Evolutionary conservation across 2,888 invertebrate genomes (phyloP).

Genomic region (Atethmia centrago): DNA sequence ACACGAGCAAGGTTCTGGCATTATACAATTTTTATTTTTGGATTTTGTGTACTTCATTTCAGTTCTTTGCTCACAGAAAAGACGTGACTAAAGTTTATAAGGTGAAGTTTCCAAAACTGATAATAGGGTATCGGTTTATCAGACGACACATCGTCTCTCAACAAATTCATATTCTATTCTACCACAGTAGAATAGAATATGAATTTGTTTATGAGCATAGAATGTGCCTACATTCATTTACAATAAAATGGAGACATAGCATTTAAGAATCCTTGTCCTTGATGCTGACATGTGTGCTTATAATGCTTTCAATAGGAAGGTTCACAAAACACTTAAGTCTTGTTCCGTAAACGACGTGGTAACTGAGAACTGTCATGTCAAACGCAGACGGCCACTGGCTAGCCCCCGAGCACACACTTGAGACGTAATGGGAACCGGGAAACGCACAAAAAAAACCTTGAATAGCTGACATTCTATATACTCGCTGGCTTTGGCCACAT

Average conservation of each 20-base stretch:
- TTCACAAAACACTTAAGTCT: background rate
- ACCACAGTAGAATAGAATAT: background rate
- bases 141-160: too few relatives aligned
- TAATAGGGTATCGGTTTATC: background rate
- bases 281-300: background rate
- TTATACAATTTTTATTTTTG: background rate
- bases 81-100: background rate
- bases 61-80: background rate
- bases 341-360: background rate
- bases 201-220: background rate
- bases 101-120: background rate
- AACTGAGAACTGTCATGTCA: slow-evolving; percentile 28
- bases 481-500: background rate
- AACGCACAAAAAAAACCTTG: background rate
- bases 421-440: slow-evolving; percentile 27
- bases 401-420: slow-evolving; percentile 27
- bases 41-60: background rate
- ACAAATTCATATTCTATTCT: too few relatives aligned
- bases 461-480: slow-evolving; percentile 1
- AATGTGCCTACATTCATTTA: background rate
- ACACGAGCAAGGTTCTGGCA: background rate
- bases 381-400: slow-evolving; percentile 38
- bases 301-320: background rate
- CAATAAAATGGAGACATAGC: background rate
- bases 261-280: background rate